Conservation (phyloP, 2,888 invertebrate genomes). For the Sceliomorpha sp. region DNA sequence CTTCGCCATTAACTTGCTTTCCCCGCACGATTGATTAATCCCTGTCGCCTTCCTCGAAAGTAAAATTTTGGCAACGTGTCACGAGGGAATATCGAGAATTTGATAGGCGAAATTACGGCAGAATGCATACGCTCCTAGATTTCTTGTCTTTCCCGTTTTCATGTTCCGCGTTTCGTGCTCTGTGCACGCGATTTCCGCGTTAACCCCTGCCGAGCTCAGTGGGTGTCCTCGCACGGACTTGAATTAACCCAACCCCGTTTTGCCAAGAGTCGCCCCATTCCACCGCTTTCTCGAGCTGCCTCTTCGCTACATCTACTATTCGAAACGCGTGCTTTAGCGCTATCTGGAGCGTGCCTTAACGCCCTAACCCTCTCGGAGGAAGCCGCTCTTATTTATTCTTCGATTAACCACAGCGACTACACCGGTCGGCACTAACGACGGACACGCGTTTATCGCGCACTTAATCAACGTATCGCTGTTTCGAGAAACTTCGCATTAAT, state of each 20-base stretch:
- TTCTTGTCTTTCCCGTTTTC: slow-evolving; percentile 46
- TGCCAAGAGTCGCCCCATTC: slow-evolving; percentile 54
- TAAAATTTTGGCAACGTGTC: slow-evolving; percentile 15
- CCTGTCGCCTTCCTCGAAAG: slow-evolving; percentile 47
- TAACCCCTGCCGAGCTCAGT: slow-evolving; percentile 76
- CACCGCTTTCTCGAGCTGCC: slow-evolving; percentile 33
- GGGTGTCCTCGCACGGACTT: slow-evolving; percentile 75
- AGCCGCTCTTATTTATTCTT: slow-evolving; percentile 68
- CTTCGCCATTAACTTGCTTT: no score
- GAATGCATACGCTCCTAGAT: slow-evolving; percentile 41
- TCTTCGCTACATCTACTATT: slow-evolving; percentile 52
- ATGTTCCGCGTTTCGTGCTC: slow-evolving; percentile 47
- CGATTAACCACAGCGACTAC: slow-evolving; percentile 63
- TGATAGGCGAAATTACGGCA: slow-evolving; percentile 24
- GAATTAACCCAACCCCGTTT: slow-evolving; percentile 69
- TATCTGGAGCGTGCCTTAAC: slow-evolving; percentile 63
- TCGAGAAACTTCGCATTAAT: slow-evolving; percentile 23
- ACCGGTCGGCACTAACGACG: slow-evolving; percentile 55
- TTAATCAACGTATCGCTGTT: slow-evolving; percentile 44
- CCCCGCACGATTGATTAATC: slow-evolving; percentile 75
- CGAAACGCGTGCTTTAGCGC: slow-evolving; percentile 59
- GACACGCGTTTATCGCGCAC: slow-evolving; percentile 57
- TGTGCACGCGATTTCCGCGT: slow-evolving; percentile 78
- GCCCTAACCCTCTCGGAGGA: slow-evolving; percentile 53
- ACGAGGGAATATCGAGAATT: slow-evolving; percentile 15